These are phyloP conservation scores for Andrena praecox DNA, from an alignment of 2,888 invertebrate genomes.

Conservation along the genomic window DNA sequence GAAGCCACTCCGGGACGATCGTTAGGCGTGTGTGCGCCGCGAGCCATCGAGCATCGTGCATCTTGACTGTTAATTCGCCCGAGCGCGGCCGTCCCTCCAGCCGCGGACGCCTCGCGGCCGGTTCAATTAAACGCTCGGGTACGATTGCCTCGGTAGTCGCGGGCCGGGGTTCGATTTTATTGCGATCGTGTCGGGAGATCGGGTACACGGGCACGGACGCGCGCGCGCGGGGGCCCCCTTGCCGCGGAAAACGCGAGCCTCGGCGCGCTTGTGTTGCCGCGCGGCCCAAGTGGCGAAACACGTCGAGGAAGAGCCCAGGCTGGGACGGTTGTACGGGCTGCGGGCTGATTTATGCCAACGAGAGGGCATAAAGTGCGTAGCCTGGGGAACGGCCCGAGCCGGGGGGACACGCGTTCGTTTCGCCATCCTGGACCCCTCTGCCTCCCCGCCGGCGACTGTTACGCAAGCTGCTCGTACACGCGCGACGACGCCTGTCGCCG, in stretches of 20 bases:
- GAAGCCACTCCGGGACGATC: slow-evolving; percentile 5
- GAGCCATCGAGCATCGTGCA: slow-evolving; percentile 12
- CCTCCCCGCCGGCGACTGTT: slow-evolving; percentile 27
- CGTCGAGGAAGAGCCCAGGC: slow-evolving; percentile 70
- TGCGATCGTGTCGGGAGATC: slow-evolving; percentile 37
- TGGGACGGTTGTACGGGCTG: slow-evolving; percentile 71
- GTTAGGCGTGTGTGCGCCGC: background rate
- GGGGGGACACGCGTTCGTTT: slow-evolving; percentile 44
- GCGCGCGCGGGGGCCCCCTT: background rate
- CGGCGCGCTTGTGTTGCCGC: background rate
- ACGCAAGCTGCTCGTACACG: slow-evolving; percentile 27
- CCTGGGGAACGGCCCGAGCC: slow-evolving; percentile 60
- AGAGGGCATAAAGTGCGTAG: slow-evolving; percentile 79
- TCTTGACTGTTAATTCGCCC: slow-evolving; percentile 6
- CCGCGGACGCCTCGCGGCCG: background rate
- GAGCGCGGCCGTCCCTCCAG: background rate
- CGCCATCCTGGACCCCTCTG: slow-evolving; percentile 8
- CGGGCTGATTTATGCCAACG: slow-evolving; percentile 77
- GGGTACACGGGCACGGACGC: slow-evolving; percentile 15
- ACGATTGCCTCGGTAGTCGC: slow-evolving; percentile 12
- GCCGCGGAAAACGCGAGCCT: slow-evolving; percentile 24
- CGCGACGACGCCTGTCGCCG: slow-evolving; percentile 4
- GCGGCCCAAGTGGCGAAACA: slow-evolving; percentile 41
- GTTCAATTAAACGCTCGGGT: slow-evolving; percentile 52
- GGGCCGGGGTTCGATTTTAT: slow-evolving; percentile 53